A percentile compares a stretch with the other conserved stretches of the same genome.
These are phyloP conservation scores for Urophycis tenuis DNA, from an alignment of 2,797 vertebrate species.

Conservation along the genomic window DNA sequence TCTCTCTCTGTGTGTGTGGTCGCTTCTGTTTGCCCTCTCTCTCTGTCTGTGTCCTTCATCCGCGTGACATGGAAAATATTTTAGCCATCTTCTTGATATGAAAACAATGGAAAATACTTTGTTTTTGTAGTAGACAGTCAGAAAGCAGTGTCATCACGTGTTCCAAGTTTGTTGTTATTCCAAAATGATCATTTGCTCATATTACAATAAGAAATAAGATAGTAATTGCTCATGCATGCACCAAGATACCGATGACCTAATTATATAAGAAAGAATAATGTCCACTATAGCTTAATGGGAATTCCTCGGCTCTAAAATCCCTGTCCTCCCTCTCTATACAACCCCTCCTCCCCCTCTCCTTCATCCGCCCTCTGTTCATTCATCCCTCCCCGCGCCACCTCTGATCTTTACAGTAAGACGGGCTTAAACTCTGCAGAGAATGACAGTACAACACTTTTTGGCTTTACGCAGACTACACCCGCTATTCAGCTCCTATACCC, in stretches of 20 bases:
- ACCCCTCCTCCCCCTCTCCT: neutral
- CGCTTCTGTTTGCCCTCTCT: neutral
- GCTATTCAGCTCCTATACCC: slow-evolving; percentile 32
- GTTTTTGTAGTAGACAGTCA: neutral
- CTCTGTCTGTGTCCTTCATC: neutral
- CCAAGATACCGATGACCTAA: neutral
- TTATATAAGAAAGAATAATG: neutral
- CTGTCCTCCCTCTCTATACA: neutral
- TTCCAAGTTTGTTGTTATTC: too few relatives aligned
- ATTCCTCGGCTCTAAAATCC: neutral
- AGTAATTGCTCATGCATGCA: neutral
- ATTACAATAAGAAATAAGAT: too few relatives aligned
- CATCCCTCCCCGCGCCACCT: neutral
- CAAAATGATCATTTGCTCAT: neutral
- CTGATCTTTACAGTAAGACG: neutral
- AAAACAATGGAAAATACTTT: neutral
- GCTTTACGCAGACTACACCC: slow-evolving; percentile 30
- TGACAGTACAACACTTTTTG: slow-evolving; percentile 8
- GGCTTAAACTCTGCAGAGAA: neutral
- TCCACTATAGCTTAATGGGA: too few relatives aligned
- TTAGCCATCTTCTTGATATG: neutral
- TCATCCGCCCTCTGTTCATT: neutral
- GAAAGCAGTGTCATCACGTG: too few relatives aligned
- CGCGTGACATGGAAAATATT: neutral
- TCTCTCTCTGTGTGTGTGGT: neutral